Percentiles rank a stretch among this genome's conserved stretches.
These are phyloP conservation scores for Sthenelais limicola DNA, from an alignment of 2,888 invertebrate species.

Conservation along the genomic window DNA sequence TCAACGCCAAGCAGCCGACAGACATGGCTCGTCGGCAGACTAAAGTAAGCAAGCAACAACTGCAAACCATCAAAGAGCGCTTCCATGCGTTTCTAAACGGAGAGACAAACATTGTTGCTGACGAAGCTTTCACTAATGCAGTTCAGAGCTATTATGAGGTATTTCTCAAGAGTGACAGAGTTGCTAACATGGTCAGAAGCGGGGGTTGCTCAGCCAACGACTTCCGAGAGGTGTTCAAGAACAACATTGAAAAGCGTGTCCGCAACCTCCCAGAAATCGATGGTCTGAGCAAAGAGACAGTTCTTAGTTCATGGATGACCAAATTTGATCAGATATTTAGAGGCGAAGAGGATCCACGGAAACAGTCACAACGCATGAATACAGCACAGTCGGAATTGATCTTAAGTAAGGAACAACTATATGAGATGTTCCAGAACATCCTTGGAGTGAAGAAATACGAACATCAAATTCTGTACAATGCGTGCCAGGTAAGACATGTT, in stretches of 20 bases:
- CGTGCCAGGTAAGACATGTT: constrained; percentile 86
- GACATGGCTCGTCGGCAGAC: constrained; percentile 97
- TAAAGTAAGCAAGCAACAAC: constrained; percentile 94
- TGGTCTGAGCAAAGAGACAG: constrained; percentile 98
- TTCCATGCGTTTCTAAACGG: constrained; percentile 97
- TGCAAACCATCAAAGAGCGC: constrained; percentile 92
- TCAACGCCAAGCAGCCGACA: constrained; percentile 98
- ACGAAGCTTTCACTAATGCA: constrained; percentile 94
- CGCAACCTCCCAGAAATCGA: constrained; percentile 98
- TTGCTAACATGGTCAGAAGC: constrained; percentile 95
- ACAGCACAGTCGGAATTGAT: constrained; percentile 82
- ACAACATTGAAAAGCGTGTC: constrained; percentile 98
- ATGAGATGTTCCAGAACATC: constrained; percentile 99
- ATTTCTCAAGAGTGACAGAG: constrained; percentile 96
- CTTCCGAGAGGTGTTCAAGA: constrained; percentile 97
- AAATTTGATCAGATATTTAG: constrained; percentile 96
- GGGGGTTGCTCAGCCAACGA: constrained; percentile 99
- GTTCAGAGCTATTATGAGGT: constrained; percentile 88
- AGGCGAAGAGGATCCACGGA: constrained; percentile 75
- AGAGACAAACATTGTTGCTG: constrained; percentile 80
- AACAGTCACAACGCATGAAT: constrained; percentile 77
- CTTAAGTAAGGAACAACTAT: constrained; percentile 98
- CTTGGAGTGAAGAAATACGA: constrained; percentile 99
- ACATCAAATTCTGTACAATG: constrained; percentile 98
- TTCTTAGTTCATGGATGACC: constrained; percentile 98